phyloP scores from a whole-genome alignment of 2,797 vertebrate species.

The Muscicapa striata region DNA sequence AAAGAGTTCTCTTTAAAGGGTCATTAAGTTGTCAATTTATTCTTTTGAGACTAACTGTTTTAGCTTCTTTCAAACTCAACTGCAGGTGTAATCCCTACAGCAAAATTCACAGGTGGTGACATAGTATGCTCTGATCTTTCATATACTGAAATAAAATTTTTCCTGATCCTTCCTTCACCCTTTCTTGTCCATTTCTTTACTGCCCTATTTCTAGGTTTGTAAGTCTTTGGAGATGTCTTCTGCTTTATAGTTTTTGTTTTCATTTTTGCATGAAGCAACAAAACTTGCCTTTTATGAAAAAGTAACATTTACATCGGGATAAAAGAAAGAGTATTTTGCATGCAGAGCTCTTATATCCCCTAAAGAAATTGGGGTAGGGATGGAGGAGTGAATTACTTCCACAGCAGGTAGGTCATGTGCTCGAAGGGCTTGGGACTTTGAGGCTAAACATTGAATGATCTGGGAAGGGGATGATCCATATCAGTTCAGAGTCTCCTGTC shows the following conservation, averaged over 20 bases:
- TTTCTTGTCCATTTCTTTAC: not conserved
- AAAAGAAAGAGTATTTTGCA: not conserved
- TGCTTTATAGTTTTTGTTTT: not conserved
- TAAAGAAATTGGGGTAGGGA: not conserved
- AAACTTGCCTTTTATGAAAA: not conserved
- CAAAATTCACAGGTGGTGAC: slow-evolving; percentile 35
- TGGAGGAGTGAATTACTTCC: not conserved
- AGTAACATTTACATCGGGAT: not conserved
- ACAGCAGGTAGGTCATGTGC: not conserved
- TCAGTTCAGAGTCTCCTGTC: not conserved
- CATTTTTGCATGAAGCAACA: not conserved
- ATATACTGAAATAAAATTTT: not conserved
- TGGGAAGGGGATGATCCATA: not conserved
- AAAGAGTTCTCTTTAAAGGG: slow-evolving; percentile 22
- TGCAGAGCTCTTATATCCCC: not conserved
- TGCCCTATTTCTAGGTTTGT: not conserved
- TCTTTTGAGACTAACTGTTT: slow-evolving; percentile 39
- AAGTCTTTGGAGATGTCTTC: not conserved
- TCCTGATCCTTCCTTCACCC: not conserved
- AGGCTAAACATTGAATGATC: not conserved
- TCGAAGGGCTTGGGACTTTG: not conserved
- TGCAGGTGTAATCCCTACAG: slow-evolving; percentile 46
- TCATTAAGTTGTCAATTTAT: slow-evolving; percentile 34
- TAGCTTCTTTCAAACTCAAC: slow-evolving; percentile 18
- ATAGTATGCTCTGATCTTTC: not conserved